phyloP scores from a whole-genome alignment of 1,140 invertebrate species.

The Sycophaga agraensis region DNA sequence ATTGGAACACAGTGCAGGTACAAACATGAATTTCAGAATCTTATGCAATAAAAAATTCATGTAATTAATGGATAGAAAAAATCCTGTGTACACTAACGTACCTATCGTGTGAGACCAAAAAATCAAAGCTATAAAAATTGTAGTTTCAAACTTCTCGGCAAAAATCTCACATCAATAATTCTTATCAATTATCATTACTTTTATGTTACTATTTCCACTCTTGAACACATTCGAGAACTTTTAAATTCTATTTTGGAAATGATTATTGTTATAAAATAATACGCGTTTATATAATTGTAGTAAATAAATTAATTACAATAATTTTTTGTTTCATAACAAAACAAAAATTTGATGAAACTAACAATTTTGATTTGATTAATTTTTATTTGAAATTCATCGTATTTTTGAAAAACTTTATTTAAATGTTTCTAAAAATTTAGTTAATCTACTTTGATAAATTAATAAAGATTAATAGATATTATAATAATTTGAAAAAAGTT shows the following conservation, averaged over 20 bases:
- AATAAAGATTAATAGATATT: no score
- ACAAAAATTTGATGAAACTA: no score
- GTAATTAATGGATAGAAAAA: conserved; percentile 9
- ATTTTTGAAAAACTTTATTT: no score
- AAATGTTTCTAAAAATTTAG: no score
- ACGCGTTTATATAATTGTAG: conserved; percentile 1
- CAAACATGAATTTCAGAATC: conserved; percentile 11
- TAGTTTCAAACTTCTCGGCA: neutral
- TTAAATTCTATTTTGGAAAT: conserved; percentile 8
- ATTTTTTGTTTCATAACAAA: no score
- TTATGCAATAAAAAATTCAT: conserved; percentile 1
- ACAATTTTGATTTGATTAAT: no score
- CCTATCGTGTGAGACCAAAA: neutral
- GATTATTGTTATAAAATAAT: conserved; percentile 17
- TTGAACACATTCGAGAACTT: neutral
- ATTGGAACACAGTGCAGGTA: conserved; percentile 18
- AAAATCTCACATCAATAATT: neutral
- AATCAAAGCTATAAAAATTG: neutral
- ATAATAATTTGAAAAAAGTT: no score
- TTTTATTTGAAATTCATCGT: no score
- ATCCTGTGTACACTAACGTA: neutral
- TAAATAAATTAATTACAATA: no score
- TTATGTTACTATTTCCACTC: neutral
- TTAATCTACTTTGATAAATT: no score
- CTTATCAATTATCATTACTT: neutral